Conservation (phyloP, 2,113 vertebrate species). For the Rousettus leschenaultii region DNA sequence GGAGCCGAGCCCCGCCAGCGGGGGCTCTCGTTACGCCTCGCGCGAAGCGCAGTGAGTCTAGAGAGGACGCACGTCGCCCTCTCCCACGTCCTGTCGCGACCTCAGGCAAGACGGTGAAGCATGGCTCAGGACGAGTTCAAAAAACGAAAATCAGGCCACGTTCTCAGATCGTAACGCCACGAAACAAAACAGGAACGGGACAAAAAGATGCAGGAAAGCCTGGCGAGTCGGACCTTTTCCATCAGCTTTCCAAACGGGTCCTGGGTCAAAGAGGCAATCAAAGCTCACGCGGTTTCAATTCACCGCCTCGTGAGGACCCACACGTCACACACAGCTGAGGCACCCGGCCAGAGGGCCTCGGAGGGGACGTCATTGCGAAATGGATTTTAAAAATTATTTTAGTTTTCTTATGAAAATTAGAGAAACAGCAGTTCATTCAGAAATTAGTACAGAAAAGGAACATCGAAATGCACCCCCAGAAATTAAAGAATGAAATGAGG, state of each 20-base stretch:
- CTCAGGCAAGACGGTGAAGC: no score
- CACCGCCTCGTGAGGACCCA: background rate
- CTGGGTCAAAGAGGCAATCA: background rate
- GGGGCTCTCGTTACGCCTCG: no score
- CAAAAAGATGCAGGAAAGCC: background rate
- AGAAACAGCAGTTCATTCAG: background rate
- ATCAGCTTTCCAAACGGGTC: background rate
- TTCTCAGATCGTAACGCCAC: background rate
- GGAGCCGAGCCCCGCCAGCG: no score
- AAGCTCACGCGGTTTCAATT: background rate
- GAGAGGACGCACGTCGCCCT: no score
- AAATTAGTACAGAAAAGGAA: background rate
- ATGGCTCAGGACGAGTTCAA: no score
- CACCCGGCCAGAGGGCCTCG: fast-evolving
- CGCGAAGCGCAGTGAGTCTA: no score
- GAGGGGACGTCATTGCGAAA: fast-evolving
- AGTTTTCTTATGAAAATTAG: background rate
- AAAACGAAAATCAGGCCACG: background rate
- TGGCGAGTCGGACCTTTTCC: fast-evolving
- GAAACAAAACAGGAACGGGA: background rate
- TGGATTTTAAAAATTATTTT: background rate
- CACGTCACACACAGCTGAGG: fast-evolving
- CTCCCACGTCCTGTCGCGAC: no score
- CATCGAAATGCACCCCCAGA: background rate
- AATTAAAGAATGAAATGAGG: background rate